Evolutionary conservation across 2,113 vertebrate genomes (phyloP).

Genomic region (Pipra filicauda): DNA sequence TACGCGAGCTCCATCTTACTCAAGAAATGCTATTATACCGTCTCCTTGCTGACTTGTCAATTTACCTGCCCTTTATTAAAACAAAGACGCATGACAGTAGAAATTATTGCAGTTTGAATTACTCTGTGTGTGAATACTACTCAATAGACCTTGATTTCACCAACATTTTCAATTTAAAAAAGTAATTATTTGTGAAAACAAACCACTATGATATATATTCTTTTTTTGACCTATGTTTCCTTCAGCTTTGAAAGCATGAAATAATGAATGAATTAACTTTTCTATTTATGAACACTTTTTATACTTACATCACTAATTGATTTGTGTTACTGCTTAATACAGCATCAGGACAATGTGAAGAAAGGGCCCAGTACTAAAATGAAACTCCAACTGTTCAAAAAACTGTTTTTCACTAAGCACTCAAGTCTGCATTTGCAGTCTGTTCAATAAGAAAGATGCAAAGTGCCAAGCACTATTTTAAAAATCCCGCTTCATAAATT

Average conservation of each 20-base stretch:
- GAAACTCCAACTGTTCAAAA: neutral
- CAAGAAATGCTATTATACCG: neutral
- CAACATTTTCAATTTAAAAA: conserved; percentile 4
- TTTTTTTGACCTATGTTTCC: neutral
- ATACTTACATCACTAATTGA: neutral
- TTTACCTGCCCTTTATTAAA: conserved; percentile 47
- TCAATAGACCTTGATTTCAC: neutral
- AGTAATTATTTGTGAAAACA: conserved; percentile 31
- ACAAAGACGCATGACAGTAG: conserved; percentile 17
- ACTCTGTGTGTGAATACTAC: neutral
- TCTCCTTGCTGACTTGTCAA: conserved; percentile 25
- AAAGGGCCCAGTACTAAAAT: neutral
- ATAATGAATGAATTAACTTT: neutral
- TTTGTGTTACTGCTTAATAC: neutral
- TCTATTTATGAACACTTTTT: neutral
- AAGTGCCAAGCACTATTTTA: neutral
- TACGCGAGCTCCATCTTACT: neutral
- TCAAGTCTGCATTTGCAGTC: neutral
- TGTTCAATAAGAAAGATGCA: neutral
- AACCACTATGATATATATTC: neutral
- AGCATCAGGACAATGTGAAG: neutral
- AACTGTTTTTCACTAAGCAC: neutral
- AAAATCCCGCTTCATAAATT: neutral
- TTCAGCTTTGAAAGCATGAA: neutral
- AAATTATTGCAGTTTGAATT: conserved; percentile 28